A percentile compares a stretch with the other conserved stretches of the same genome.
Conservation (phyloP, 1,140 invertebrate species). For the Trigoniulus corallinus region DNA sequence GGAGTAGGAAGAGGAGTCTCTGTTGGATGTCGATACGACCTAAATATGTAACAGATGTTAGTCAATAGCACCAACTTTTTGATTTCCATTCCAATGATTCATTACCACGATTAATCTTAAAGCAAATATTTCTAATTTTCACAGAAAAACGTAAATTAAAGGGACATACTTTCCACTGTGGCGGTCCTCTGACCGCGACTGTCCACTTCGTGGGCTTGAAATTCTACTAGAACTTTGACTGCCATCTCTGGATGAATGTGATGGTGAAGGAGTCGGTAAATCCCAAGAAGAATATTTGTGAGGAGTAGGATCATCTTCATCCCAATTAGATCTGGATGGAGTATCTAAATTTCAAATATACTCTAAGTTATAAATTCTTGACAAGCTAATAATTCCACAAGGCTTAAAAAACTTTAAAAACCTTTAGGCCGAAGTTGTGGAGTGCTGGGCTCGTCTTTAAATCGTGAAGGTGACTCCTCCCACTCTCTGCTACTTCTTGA, state of each 20-base stretch:
- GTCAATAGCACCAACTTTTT: too few species aligned
- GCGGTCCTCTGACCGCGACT: neutral
- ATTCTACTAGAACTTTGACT: constrained; percentile 11
- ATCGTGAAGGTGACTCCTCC: constrained; percentile 44
- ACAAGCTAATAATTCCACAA: neutral
- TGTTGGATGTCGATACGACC: neutral
- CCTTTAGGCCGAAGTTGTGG: constrained; percentile 50
- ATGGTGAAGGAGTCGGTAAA: constrained; percentile 58
- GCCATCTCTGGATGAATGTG: constrained; percentile 22
- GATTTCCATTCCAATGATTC: too few species aligned
- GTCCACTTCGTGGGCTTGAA: constrained; percentile 1
- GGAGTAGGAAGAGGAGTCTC: constrained; percentile 58
- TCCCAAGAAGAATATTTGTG: constrained; percentile 68
- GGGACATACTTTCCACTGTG: neutral
- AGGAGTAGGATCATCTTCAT: constrained; percentile 49
- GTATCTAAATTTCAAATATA: constrained; percentile 9
- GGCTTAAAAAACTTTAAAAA: constrained; percentile 28
- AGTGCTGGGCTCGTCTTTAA: constrained; percentile 63
- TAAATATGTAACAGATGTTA: too few species aligned
- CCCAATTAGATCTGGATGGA: constrained; percentile 40
- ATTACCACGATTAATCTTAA: too few species aligned
- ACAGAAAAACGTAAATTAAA: too few species aligned
- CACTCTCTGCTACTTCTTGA: constrained; percentile 29
- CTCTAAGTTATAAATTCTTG: neutral
- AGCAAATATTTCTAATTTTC: too few species aligned